Evolutionary conservation across 2,888 invertebrate species (phyloP).

Genomic region (Eristalis tenax): DNA sequence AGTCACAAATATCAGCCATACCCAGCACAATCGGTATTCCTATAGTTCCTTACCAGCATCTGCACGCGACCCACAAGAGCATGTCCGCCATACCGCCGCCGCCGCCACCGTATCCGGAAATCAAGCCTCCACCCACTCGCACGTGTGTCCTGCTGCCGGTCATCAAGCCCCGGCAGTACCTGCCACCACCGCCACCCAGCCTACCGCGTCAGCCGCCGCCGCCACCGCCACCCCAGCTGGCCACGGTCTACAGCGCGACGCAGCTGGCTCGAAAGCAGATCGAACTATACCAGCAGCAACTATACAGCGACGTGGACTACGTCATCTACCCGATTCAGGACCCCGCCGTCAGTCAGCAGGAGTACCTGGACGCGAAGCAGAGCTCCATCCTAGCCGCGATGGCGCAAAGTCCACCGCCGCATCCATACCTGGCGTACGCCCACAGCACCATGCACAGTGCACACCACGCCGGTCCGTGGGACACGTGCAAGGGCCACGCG

Average conservation of each 20-base stretch:
- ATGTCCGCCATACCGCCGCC: slow-evolving; percentile 82
- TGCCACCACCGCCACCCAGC: slow-evolving; percentile 87
- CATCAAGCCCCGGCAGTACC: slow-evolving; percentile 84
- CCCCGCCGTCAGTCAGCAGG: slow-evolving; percentile 93
- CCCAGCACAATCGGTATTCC: slow-evolving; percentile 80
- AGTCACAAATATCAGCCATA: slow-evolving; percentile 72
- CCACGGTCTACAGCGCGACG: slow-evolving; percentile 88
- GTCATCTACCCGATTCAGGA: slow-evolving; percentile 95
- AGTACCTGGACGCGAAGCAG: slow-evolving; percentile 94
- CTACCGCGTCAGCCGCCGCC: slow-evolving; percentile 85
- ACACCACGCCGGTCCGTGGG: slow-evolving; percentile 77
- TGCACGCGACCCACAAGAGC: slow-evolving; percentile 85
- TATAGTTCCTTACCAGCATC: slow-evolving; percentile 82
- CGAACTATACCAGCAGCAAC: slow-evolving; percentile 93
- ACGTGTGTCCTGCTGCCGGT: slow-evolving; percentile 84
- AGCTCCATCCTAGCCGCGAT: slow-evolving; percentile 85
- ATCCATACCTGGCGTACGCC: slow-evolving; percentile 83
- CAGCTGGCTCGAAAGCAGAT: slow-evolving; percentile 89
- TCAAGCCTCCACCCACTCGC: slow-evolving; percentile 81
- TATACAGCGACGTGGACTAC: slow-evolving; percentile 95
- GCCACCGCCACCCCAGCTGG: slow-evolving; percentile 85
- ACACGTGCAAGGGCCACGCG: slow-evolving; percentile 85
- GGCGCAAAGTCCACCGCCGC: slow-evolving; percentile 84
- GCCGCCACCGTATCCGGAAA: slow-evolving; percentile 82
- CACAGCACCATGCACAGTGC: slow-evolving; percentile 80